A percentile compares a stretch with the other conserved stretches of the same genome.
phyloP scores from a whole-genome alignment of 1,140 invertebrate species.

The Sycobia sp. region DNA sequence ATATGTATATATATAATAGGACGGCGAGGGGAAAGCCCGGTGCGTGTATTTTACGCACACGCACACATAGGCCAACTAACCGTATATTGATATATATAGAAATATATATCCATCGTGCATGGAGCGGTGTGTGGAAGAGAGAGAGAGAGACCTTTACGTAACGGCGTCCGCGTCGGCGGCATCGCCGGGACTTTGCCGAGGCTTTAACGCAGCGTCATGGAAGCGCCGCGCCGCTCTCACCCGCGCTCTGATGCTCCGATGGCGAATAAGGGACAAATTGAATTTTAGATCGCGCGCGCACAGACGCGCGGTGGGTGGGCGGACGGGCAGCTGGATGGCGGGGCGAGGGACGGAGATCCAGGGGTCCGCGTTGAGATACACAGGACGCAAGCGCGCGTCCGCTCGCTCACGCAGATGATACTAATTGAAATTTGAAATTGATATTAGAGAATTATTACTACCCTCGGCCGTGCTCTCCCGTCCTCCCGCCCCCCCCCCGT shows the following conservation, averaged over 20 bases:
- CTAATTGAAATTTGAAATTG: conserved; percentile 66
- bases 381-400: conserved; percentile 37
- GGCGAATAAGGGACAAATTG: conserved; percentile 62
- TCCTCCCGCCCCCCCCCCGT: conserved; percentile 31
- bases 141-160: conserved; percentile 45
- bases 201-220: too few relatives aligned
- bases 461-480: conserved; percentile 2
- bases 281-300: conserved; percentile 61
- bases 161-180: conserved; percentile 28
- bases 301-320: background rate
- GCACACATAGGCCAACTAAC: too few relatives aligned
- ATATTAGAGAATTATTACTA: conserved; percentile 62
- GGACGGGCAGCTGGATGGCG: background rate
- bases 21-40: too few relatives aligned
- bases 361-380: background rate
- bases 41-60: too few relatives aligned
- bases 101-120: too few relatives aligned
- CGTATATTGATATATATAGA: too few relatives aligned
- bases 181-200: too few relatives aligned
- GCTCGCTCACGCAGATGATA: conserved; percentile 57
- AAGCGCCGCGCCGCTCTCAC: too few relatives aligned
- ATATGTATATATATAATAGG: too few relatives aligned
- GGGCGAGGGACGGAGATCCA: conserved; percentile 31
- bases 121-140: too few relatives aligned
- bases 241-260: too few relatives aligned